phyloP scores from a whole-genome alignment of 2,888 invertebrate species.

The Nemotelus nigrinus region DNA sequence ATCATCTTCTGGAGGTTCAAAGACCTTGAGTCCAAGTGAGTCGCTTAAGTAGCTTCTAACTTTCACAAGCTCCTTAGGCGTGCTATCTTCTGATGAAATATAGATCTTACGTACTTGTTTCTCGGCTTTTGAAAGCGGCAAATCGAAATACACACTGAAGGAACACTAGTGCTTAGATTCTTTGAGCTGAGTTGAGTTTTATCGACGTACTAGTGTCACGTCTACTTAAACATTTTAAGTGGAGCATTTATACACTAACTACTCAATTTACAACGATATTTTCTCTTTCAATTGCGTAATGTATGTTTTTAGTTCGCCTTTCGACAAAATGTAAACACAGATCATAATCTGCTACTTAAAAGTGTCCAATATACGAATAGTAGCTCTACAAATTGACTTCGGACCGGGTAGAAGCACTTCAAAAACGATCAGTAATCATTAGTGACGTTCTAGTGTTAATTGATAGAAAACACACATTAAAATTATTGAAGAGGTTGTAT shows the following conservation, averaged over 20 bases:
- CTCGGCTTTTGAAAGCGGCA: too few relatives aligned
- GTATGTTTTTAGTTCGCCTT: neutral
- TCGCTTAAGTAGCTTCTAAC: too few relatives aligned
- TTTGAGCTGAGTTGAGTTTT: too few relatives aligned
- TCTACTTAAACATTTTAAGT: constrained; percentile 45
- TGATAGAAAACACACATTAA: constrained; percentile 46
- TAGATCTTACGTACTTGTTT: too few relatives aligned
- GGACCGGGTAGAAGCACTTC: constrained; percentile 7
- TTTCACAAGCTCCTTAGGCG: too few relatives aligned
- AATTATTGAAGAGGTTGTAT: neutral
- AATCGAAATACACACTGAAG: too few relatives aligned
- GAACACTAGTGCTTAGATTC: too few relatives aligned
- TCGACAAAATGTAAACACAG: constrained; percentile 36
- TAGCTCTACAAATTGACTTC: neutral
- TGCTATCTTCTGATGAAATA: too few relatives aligned
- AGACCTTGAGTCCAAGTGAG: too few relatives aligned
- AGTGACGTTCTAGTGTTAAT: constrained; percentile 47
- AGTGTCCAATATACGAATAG: constrained; percentile 17
- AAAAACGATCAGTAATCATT: constrained; percentile 45
- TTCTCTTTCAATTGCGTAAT: neutral
- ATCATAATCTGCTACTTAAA: constrained; percentile 34
- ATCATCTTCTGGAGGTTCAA: too few relatives aligned
- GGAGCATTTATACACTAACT: constrained; percentile 34
- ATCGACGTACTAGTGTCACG: constrained; percentile 35
- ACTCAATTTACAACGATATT: constrained; percentile 35